Conservation (phyloP, 2,113 vertebrate species). For the Montifringilla adamsi region DNA sequence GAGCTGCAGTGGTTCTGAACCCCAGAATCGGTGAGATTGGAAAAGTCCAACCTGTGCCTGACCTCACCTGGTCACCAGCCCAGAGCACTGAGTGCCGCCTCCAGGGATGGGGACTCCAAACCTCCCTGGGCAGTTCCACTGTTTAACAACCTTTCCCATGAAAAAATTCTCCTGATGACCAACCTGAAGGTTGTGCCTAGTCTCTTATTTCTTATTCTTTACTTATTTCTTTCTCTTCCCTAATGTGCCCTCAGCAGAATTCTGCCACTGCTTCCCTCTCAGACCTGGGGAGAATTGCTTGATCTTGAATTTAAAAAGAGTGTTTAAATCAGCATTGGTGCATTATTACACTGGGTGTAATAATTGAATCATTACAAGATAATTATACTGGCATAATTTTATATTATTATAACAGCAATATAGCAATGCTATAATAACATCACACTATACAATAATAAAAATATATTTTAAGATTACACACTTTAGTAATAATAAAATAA, state of each 20-base stretch:
- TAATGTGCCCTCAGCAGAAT: neutral
- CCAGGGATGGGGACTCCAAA: neutral
- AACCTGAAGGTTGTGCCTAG: rapidly evolving
- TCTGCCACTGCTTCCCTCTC: neutral
- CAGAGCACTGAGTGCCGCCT: neutral
- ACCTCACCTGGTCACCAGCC: neutral
- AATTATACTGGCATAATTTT: neutral
- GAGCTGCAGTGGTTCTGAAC: neutral
- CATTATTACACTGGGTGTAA: neutral
- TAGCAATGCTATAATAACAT: neutral
- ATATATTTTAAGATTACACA: too few relatives aligned
- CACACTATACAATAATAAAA: neutral
- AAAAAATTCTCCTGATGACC: neutral
- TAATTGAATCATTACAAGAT: neutral
- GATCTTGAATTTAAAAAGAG: neutral
- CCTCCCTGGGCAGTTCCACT: neutral
- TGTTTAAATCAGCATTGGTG: neutral
- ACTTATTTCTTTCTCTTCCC: neutral
- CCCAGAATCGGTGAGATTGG: neutral
- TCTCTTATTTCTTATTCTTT: neutral
- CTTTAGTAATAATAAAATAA: neutral
- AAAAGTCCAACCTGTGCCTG: rapidly evolving
- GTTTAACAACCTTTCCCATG: neutral
- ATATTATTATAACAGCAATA: neutral
- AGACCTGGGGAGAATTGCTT: neutral